Evolutionary conservation across 2,113 vertebrate genomes (phyloP).

Genomic region (Oenanthe oenanthe): DNA sequence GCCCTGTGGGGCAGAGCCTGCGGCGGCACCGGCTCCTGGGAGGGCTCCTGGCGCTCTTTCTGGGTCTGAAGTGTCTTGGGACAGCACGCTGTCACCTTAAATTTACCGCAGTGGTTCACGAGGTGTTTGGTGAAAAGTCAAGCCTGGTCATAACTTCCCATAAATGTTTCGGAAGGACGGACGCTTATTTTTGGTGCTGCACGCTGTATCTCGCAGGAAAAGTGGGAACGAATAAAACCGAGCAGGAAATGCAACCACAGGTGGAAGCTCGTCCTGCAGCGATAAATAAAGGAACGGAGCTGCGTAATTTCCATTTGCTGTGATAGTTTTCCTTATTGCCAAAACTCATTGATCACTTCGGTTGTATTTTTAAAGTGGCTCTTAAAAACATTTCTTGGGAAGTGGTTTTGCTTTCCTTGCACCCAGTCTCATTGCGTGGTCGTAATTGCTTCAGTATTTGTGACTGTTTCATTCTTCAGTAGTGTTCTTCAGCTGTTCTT

Average conservation of each 20-base stretch:
- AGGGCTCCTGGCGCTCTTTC: neutral
- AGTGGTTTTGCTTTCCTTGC: neutral
- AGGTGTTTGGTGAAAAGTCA: neutral
- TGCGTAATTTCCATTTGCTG: accelerated
- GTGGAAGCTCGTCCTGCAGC: neutral
- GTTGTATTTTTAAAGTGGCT: neutral
- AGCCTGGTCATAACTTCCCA: neutral
- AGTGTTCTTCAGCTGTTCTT: neutral
- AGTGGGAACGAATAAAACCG: neutral
- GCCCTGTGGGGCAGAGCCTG: neutral
- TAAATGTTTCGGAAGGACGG: neutral
- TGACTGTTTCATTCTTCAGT: accelerated
- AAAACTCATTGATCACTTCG: neutral
- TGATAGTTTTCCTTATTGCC: neutral
- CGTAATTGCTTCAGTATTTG: neutral
- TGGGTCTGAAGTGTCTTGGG: neutral
- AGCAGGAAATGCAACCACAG: neutral
- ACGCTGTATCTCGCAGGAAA: accelerated
- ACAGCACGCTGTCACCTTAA: accelerated
- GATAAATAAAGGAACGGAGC: accelerated
- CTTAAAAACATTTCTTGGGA: neutral
- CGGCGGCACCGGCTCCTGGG: accelerated
- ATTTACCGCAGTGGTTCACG: too few species aligned
- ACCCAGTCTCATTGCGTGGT: accelerated
- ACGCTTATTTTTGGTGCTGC: neutral